phyloP scores from a whole-genome alignment of 2,888 invertebrate species.

The Drosophila differens region DNA sequence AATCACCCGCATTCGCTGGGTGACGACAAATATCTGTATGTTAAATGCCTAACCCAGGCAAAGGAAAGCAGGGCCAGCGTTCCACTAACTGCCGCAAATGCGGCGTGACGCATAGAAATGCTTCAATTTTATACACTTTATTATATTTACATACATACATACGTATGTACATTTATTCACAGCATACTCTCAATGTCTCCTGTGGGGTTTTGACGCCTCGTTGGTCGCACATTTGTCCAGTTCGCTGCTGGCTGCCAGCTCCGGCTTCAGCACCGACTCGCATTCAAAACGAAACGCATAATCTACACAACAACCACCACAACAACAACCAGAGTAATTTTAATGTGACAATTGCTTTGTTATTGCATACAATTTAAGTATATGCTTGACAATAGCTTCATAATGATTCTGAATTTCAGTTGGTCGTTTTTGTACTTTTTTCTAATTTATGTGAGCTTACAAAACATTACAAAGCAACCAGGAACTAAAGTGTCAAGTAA shows the following conservation, averaged over 20 bases:
- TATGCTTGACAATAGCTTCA: slow-evolving; percentile 50
- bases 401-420: slow-evolving; percentile 26
- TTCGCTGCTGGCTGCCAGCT: slow-evolving; percentile 11
- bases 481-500: slow-evolving; percentile 10
- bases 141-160: slow-evolving; percentile 8
- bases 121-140: slow-evolving; percentile 50
- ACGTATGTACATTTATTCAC: slow-evolving; percentile 28
- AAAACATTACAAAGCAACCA: slow-evolving; percentile 4
- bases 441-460: slow-evolving; percentile 41
- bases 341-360: slow-evolving; percentile 58
- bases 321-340: slow-evolving; percentile 45
- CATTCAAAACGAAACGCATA: slow-evolving; percentile 38
- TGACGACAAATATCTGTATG: slow-evolving; percentile 56
- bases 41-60: slow-evolving; percentile 53
- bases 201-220: slow-evolving; percentile 62
- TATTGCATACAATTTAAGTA: slow-evolving; percentile 39
- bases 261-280: slow-evolving; percentile 1
- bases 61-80: slow-evolving; percentile 32
- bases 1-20: slow-evolving; percentile 55
- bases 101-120: slow-evolving; percentile 70
- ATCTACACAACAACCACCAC: slow-evolving; percentile 22
- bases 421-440: slow-evolving; percentile 36
- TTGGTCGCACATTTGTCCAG: slow-evolving; percentile 70
- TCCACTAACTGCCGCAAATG: slow-evolving; percentile 65
- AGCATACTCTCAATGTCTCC: slow-evolving; percentile 60